Evolutionary conservation across 35 echinoderm and acorn worm genomes (phyloP), one percentile per base, ranked within the genome.

Genomic region (Anneissia japonica): DNA sequence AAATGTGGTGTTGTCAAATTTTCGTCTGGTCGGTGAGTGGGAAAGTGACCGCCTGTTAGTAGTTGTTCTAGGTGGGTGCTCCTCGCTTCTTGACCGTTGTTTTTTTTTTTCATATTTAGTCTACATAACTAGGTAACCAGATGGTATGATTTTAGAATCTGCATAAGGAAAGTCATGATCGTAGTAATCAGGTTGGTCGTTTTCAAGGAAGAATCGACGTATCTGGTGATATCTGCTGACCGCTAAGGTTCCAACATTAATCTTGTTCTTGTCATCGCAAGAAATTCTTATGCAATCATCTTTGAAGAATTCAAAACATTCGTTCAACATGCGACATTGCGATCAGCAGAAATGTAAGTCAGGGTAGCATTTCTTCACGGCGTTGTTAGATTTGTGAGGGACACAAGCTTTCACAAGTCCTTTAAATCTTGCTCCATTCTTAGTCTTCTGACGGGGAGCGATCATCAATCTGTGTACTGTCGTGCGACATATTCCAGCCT

Each of bases 201-300:
- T 79, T 79, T 13, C 35, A 19, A 32, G 77, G 35, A 79, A 79
- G 16, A 79, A 79, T 79, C 11, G 31, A 12, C 35, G 32, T 32
- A 79, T 79, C 35, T 79, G 77, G 35, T 79, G 77, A 35, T 79
- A 79, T 35, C 77, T 79, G 35, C 77, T 79, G 4, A 79, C 77
- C 14, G 77, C 77, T 35, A 79, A 79, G 32, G 77, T 79, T 17
- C 77, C 77, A 7, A 79, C 77, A 34, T 79, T 79, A 32, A 79
- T 35, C 35, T 79, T 79, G 35, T 79, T 79, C 35, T 79, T 79
- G 35, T 79, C 77, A 34, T 79, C 77, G 35, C 77, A 79, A 12
- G 77, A 79, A 79, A 79, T 34, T 35, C 35, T 17, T 79, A 79
- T 12, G 73, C 77, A 79, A 34, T 79, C 77, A 79, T 35, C 35